Evolutionary conservation across 2,888 invertebrate genomes (phyloP), one percentile per base, ranked within the genome.

Genomic region (Plagodis dolabraria): DNA sequence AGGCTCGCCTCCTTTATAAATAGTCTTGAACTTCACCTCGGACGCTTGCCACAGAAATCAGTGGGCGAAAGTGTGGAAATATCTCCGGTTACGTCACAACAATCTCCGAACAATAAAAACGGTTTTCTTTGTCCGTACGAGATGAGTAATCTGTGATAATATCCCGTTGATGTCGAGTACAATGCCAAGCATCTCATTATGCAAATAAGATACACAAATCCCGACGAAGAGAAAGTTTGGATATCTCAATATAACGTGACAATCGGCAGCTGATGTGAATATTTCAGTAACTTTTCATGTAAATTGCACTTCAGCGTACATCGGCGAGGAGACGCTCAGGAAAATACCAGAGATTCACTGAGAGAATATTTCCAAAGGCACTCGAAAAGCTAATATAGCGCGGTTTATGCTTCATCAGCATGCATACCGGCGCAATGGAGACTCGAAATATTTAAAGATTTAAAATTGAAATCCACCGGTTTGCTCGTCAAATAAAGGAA

Each of bases 1-100:
- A 86, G 88, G 86, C 84, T 83, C 81, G 80, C 79, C 82, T 80
- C 82, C 83, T 78, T 88, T 91, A 91, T 91, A 89, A 91, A 91
- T 90, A 92, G 87, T 87, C 92, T 87, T 91, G 91, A 92, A 92
- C 91, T 92, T 92, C 85, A 90, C 88, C 91, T 86, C 85, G 83
- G 56, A 70, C 75, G 77, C 76, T 69, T 71, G 77, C 72, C 70
- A 71, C 74, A 72, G 78, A 77, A 76, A 78, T 79, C 82, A 82
- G 80, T 83, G 76, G 85, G 86, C 84, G 88, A 88, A 87, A 87
- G 86, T 83, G 78, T 76, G 72, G 76, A 83, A 79, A 80, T 77
- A 80, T 81, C 76, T 74, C 69, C 68, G 67, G 72, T 79, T 79
- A 76, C 77, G 79, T 80, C 79, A 80, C 77, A 70, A 75, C 52